A percentile compares a stretch with the other conserved stretches of the same genome.
Evolutionary conservation across 2,113 vertebrate genomes (phyloP).

Genomic region (Tetrax tetrax): DNA sequence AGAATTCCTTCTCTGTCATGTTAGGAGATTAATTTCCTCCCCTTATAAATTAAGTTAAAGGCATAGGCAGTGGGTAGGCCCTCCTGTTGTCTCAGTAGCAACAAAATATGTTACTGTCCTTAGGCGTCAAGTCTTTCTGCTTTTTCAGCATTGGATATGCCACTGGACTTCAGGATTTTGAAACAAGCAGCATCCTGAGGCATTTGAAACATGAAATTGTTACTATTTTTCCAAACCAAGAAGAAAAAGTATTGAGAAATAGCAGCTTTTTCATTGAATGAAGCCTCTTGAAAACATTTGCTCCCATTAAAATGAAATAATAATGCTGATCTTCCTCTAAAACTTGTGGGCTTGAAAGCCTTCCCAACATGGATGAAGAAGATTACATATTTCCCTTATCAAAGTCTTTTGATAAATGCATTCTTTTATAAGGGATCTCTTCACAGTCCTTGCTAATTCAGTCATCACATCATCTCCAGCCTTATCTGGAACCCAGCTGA

Average conservation of each 20-base stretch:
- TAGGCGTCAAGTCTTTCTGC: neutral
- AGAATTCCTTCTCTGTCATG: neutral
- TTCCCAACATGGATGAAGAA: neutral
- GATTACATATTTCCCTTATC: neutral
- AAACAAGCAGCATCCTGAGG: neutral
- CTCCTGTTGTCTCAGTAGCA: neutral
- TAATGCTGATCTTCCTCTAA: neutral
- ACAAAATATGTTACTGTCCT: neutral
- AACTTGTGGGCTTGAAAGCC: neutral
- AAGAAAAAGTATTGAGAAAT: neutral
- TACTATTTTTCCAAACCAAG: neutral
- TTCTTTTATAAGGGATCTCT: rapidly evolving
- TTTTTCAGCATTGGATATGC: neutral
- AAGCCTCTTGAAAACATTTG: neutral
- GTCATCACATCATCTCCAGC: neutral
- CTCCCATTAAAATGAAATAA: neutral
- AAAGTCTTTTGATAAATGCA: neutral
- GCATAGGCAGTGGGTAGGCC: neutral
- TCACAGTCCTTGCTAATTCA: neutral
- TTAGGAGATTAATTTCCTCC: neutral
- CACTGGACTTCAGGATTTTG: neutral
- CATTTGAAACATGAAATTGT: neutral
- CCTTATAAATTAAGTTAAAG: neutral
- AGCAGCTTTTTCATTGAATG: neutral
- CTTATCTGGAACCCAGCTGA: rapidly evolving